A percentile compares a stretch with the other conserved stretches of the same genome.
Evolutionary conservation across 23 tunicate species (phyloP).

Genomic region (Phallusia fumigata): DNA sequence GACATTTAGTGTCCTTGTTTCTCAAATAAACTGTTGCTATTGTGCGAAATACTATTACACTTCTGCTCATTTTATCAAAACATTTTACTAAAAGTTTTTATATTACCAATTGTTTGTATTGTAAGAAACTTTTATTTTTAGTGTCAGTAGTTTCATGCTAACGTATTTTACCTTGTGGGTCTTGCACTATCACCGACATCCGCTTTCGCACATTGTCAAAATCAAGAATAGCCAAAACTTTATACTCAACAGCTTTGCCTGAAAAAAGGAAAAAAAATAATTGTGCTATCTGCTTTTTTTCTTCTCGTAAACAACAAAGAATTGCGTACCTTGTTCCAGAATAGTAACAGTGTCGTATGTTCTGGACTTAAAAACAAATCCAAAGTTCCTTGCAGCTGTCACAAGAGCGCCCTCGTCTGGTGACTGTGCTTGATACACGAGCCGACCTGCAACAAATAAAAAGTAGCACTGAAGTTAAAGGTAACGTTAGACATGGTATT

Average conservation of each 20-base stretch:
- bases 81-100: no score
- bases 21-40: no score
- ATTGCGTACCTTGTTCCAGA: slow-evolving; percentile 56
- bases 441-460: slow-evolving; percentile 26
- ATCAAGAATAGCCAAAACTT: slow-evolving; percentile 88
- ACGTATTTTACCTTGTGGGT: slow-evolving; percentile 44
- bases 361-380: slow-evolving; percentile 86
- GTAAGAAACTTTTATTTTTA: no score
- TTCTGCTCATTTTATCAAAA: no score
- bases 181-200: slow-evolving; percentile 93
- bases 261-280: not conserved
- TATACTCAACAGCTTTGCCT: slow-evolving; percentile 66
- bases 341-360: slow-evolving; percentile 81
- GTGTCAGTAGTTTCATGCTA: no score
- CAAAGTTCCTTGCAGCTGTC: slow-evolving; percentile 92
- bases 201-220: slow-evolving; percentile 97
- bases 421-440: slow-evolving; percentile 96
- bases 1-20: no score
- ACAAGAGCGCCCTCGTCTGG: slow-evolving; percentile 99
- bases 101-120: no score
- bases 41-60: no score
- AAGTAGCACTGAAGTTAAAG: no score
- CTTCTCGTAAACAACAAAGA: not conserved
- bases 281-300: not conserved
- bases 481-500: no score